Evolutionary conservation across 2,113 vertebrate species (phyloP).

Genomic region (Dipodomys merriami): DNA sequence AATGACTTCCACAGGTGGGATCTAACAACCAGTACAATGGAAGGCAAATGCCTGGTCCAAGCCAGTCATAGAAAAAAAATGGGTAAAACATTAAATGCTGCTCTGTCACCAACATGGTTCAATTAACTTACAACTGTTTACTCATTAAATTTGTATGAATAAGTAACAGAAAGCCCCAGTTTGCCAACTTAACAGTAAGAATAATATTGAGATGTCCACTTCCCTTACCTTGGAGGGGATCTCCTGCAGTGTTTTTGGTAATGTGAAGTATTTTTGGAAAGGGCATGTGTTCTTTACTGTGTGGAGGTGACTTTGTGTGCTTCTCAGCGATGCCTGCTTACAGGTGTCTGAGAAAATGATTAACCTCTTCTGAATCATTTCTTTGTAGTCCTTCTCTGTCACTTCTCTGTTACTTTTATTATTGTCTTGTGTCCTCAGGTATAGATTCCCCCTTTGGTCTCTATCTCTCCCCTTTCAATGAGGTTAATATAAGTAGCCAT

Average conservation of each 20-base stretch:
- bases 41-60: not conserved
- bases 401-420: conserved; percentile 3
- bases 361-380: not conserved
- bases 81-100: not conserved
- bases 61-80: not conserved
- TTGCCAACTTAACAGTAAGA: not conserved
- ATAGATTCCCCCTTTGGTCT: not conserved
- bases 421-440: not conserved
- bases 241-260: not conserved
- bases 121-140: not conserved
- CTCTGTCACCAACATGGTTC: not conserved
- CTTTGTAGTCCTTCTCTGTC: not conserved
- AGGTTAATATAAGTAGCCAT: not conserved
- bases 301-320: not conserved
- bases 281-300: not conserved
- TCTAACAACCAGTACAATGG: not conserved
- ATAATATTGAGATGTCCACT: not conserved
- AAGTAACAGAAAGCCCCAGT: not conserved
- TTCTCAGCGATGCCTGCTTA: not conserved
- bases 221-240: not conserved
- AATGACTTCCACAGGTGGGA: not conserved
- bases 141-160: not conserved
- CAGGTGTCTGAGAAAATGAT: not conserved
- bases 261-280: not conserved
- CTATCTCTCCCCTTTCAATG: not conserved